These are phyloP conservation scores for Centroberyx gerrardi DNA, from an alignment of 2,797 vertebrate species.

Conservation along the genomic window DNA sequence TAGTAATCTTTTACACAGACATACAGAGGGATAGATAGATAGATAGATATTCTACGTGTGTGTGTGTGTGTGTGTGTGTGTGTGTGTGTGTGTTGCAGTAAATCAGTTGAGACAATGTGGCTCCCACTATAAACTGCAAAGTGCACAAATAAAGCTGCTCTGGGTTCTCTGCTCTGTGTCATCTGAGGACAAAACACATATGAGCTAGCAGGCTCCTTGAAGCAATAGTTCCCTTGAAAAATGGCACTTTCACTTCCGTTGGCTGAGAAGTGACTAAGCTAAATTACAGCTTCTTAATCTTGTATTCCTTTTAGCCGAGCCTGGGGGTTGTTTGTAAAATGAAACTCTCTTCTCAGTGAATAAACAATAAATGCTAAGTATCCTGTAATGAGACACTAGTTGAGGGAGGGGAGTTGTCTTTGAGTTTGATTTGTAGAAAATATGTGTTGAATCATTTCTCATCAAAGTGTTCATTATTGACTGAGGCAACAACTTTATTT, in stretches of 20 bases:
- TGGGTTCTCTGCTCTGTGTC: not conserved
- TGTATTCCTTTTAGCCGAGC: too few species aligned
- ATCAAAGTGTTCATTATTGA: slow-evolving; percentile 25
- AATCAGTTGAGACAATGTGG: too few species aligned
- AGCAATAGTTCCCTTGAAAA: not conserved
- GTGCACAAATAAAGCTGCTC: too few species aligned
- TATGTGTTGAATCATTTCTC: slow-evolving; percentile 37
- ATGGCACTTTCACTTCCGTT: not conserved
- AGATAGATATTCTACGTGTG: too few species aligned
- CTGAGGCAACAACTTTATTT: slow-evolving; percentile 22
- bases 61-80: too few species aligned
- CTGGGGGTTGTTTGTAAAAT: too few species aligned
- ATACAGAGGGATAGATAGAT: too few species aligned
- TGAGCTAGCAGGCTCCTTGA: not conserved
- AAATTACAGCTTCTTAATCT: not conserved
- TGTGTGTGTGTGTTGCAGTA: too few species aligned
- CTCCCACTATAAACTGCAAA: too few species aligned
- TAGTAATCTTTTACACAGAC: too few species aligned
- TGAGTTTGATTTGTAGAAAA: slow-evolving; percentile 16
- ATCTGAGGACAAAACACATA: not conserved
- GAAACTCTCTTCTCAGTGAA: not conserved
- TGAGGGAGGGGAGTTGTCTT: not conserved
- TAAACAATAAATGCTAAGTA: slow-evolving; percentile 12
- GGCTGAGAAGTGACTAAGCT: not conserved
- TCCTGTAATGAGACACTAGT: not conserved